Evolutionary conservation across 2,888 invertebrate species (phyloP).

Genomic region (Agriopis marginaria): DNA sequence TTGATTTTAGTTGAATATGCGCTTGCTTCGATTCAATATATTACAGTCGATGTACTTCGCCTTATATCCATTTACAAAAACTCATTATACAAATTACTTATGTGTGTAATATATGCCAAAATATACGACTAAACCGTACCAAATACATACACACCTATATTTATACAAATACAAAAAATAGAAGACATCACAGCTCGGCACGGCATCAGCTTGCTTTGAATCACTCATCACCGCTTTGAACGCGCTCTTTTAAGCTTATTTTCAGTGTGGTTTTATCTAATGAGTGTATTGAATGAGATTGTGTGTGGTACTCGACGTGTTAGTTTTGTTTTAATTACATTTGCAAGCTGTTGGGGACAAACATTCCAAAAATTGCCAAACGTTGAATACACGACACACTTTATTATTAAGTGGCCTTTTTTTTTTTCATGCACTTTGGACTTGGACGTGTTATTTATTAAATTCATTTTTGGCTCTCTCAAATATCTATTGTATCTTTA

Average conservation of each 20-base stretch:
- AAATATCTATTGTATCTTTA: background rate
- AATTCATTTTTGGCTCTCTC: background rate
- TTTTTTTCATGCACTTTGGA: slow-evolving; percentile 47
- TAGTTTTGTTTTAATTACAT: slow-evolving; percentile 16
- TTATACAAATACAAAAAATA: slow-evolving; percentile 23
- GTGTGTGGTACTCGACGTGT: slow-evolving; percentile 37
- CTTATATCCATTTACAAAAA: slow-evolving; percentile 39
- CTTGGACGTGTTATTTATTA: slow-evolving; percentile 43
- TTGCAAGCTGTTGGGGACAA: background rate
- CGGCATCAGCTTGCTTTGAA: slow-evolving; percentile 68
- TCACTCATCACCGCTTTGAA: slow-evolving; percentile 67
- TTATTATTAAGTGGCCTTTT: slow-evolving; percentile 35
- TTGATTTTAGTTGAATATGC: slow-evolving; percentile 71
- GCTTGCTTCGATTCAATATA: slow-evolving; percentile 79
- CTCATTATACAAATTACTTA: slow-evolving; percentile 21
- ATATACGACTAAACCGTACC: slow-evolving; percentile 6
- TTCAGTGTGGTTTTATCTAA: slow-evolving; percentile 26
- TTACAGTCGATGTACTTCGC: slow-evolving; percentile 47
- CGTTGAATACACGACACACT: background rate
- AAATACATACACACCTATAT: slow-evolving; percentile 7
- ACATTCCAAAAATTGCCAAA: background rate
- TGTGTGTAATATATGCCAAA: slow-evolving; percentile 31
- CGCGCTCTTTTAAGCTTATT: slow-evolving; percentile 57
- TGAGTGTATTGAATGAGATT: slow-evolving; percentile 26
- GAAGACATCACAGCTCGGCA: slow-evolving; percentile 56